Evolutionary conservation across 64 coral and sea anemone genomes (phyloP), one percentile per base, ranked within the genome.

Genomic region (Montipora sp.): DNA sequence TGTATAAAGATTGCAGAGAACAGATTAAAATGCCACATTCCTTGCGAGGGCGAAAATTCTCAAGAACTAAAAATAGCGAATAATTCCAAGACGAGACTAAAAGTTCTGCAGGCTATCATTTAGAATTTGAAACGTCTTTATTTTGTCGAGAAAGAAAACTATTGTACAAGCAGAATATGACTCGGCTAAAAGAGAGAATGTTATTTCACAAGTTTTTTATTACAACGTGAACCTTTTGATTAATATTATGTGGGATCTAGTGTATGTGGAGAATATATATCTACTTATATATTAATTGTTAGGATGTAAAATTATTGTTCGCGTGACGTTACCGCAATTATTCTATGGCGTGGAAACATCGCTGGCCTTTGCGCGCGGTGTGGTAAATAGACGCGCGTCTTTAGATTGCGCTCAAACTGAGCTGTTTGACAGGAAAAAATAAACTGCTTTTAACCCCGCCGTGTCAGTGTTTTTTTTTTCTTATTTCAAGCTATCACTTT

Each of bases 21-120:
- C n/a, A 85, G 65, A 85, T 83, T 83, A 85, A 85, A 72, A 85
- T 85, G 50, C 43, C 46, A 18, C 46, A 85, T 85, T 85, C 82
- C 65, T 50, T 67, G 18, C 9, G 7, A 49, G 65, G 44, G 47
- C 47, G 20, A 47, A 43, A 85, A 71, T 71, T 50, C 61, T 51
- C 65, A 3, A 47, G 15, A 50, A n/a, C 82, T 85, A 85, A 71
- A 85, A 49, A 85, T 72, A 85, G 82, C 59, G 2, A 83, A 36
- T 13, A 47, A n/a, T 47, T 67, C 3, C 5, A 49, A 18, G 46
- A 3, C 14, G 13, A 63, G 60, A 12, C 46, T 11, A 18, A 68
- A 71, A 15, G 3, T 22, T 2, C 18, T 15, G 4, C 19, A 7
- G 20, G 21, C 11, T 8, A 11, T 57, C 6, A 57, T 57, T 57